These are phyloP conservation scores for Lissonota sp. DNA, from an alignment of 2,888 invertebrate species.

Conservation along the genomic window DNA sequence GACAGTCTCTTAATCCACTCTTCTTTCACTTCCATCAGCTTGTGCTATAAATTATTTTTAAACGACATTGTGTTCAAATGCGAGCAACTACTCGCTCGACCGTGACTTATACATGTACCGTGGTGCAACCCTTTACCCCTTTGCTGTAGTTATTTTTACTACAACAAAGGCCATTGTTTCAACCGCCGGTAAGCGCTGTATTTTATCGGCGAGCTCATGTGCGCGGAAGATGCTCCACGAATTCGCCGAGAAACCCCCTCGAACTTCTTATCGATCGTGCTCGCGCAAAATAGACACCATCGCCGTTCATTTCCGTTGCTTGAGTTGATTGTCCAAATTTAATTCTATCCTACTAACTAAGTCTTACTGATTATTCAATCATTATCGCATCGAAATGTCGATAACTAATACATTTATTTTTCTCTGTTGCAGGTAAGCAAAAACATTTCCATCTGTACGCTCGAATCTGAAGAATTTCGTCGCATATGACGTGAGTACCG, in stretches of 20 bases:
- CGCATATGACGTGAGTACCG: constrained; percentile 59
- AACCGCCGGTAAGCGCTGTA: constrained; percentile 15
- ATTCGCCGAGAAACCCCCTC: neutral
- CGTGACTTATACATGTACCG: constrained; percentile 22
- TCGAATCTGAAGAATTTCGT: constrained; percentile 27
- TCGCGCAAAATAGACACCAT: constrained; percentile 11
- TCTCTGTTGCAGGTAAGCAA: constrained; percentile 68
- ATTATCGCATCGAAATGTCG: constrained; percentile 13
- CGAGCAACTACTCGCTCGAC: constrained; percentile 38
- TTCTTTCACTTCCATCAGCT: constrained; percentile 53
- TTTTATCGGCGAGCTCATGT: constrained; percentile 21
- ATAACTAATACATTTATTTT: constrained; percentile 45
- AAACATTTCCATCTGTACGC: constrained; percentile 23
- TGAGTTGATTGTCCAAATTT: constrained; percentile 24
- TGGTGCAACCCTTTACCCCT: constrained; percentile 30
- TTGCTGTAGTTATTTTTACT: constrained; percentile 66
- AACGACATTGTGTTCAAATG: constrained; percentile 69
- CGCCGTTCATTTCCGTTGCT: constrained; percentile 37
- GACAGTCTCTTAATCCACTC: constrained; percentile 66
- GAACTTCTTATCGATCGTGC: constrained; percentile 4
- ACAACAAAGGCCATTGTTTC: constrained; percentile 69
- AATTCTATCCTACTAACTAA: neutral
- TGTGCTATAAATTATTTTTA: constrained; percentile 71
- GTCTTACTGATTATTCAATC: constrained; percentile 43
- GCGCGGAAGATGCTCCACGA: constrained; percentile 19